These are phyloP conservation scores for Torymus texanus DNA, from an alignment of 2,888 invertebrate species.

Conservation along the genomic window DNA sequence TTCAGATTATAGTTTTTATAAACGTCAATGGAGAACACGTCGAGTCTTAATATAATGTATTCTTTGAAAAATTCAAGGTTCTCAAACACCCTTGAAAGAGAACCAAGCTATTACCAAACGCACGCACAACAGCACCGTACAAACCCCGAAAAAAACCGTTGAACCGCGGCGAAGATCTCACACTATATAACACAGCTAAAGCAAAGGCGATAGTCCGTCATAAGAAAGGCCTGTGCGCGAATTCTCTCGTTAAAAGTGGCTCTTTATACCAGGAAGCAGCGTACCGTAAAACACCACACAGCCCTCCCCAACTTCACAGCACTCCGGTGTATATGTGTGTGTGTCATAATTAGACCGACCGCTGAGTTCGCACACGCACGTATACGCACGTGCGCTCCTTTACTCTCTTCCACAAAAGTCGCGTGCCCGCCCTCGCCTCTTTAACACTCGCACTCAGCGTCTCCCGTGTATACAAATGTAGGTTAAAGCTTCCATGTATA, in stretches of 20 bases:
- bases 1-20: neutral
- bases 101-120: too few relatives aligned
- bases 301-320: slow-evolving; percentile 3
- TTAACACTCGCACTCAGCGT: neutral
- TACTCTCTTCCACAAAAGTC: slow-evolving; percentile 1
- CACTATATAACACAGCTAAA: neutral
- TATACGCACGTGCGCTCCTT: too few relatives aligned
- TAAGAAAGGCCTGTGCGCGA: slow-evolving; percentile 6
- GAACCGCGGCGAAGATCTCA: too few relatives aligned
- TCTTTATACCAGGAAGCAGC: slow-evolving; percentile 20
- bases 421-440: slow-evolving; percentile 13
- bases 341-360: slow-evolving; percentile 32
- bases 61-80: too few relatives aligned
- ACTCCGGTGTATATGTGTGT: neutral
- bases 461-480: neutral
- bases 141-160: too few relatives aligned
- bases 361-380: neutral
- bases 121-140: too few relatives aligned
- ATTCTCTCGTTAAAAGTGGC: slow-evolving; percentile 35
- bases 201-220: neutral
- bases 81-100: too few relatives aligned
- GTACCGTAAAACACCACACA: neutral
- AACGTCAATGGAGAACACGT: neutral
- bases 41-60: too few relatives aligned
- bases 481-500: slow-evolving; percentile 1